Conservation (phyloP, 2,797 vertebrate species). For the Sandelia bainsii region DNA sequence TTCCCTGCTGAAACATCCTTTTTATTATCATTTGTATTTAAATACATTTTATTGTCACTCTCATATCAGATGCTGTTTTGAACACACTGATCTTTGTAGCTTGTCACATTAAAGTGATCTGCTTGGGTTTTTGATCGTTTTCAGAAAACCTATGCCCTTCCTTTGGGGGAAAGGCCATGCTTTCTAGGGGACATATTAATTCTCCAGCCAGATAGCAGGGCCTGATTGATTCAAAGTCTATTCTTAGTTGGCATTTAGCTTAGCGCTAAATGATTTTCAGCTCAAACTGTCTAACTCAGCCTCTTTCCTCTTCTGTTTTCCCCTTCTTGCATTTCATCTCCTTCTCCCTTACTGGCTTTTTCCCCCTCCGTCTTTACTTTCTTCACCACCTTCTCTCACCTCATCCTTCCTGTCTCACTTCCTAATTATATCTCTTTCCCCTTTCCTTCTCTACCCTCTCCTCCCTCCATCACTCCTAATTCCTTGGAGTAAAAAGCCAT, state of each 20-base stretch:
- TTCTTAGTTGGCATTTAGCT: conserved; percentile 88
- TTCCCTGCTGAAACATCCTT: conserved; percentile 12
- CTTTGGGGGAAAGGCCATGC: conserved; percentile 46
- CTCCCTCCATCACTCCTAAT: conserved; percentile 63
- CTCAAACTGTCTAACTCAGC: conserved; percentile 63
- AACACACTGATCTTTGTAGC: conserved; percentile 11
- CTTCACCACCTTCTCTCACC: conserved; percentile 30
- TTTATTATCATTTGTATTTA: conserved; percentile 1
- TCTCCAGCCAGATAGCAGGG: conserved; percentile 72
- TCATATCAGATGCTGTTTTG: conserved; percentile 15
- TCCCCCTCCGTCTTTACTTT: conserved; percentile 25
- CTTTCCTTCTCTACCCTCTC: conserved; percentile 14
- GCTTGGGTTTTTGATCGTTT: conserved; percentile 20
- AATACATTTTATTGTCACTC: conserved; percentile 18
- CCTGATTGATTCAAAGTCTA: conserved; percentile 86
- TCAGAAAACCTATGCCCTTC: conserved; percentile 46
- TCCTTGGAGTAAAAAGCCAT: conserved; percentile 50
- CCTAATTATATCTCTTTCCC: conserved; percentile 62
- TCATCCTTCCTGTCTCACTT: conserved; percentile 48
- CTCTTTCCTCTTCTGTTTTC: conserved; percentile 36
- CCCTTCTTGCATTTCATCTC: conserved; percentile 31
- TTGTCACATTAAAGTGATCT: conserved; percentile 9
- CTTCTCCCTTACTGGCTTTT: conserved; percentile 27
- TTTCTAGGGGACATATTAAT: conserved; percentile 76
- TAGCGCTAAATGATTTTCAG: conserved; percentile 83